Conservation (phyloP, 1,140 invertebrate species). For the Scaptodrosophila lebanonensis region DNA sequence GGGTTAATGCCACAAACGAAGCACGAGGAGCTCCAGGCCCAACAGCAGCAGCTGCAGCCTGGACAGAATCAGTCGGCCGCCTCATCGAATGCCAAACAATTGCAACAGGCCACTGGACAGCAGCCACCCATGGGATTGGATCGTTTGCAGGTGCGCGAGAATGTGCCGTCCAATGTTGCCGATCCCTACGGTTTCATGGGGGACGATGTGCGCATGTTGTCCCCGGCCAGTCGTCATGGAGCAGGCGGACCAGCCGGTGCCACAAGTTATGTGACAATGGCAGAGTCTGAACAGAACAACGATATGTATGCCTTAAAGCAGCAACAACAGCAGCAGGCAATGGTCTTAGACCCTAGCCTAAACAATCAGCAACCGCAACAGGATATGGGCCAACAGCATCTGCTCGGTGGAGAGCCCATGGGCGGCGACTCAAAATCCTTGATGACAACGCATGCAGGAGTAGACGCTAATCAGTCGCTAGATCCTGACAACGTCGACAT, state of each 20-base stretch:
- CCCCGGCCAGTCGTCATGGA: slow-evolving; percentile 18
- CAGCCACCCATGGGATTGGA: slow-evolving; percentile 1
- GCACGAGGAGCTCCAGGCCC: slow-evolving; percentile 31
- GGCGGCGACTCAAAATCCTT: background rate
- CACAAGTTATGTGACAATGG: slow-evolving; percentile 12
- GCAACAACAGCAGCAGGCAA: background rate
- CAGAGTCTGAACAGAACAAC: slow-evolving; percentile 2
- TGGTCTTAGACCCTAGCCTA: too few relatives aligned
- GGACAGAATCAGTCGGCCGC: slow-evolving; percentile 11
- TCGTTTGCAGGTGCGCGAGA: too few relatives aligned
- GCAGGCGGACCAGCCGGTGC: background rate
- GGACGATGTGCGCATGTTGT: slow-evolving; percentile 43
- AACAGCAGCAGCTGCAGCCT: slow-evolving; percentile 12
- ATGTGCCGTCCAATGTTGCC: slow-evolving; percentile 8
- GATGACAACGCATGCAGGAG: background rate
- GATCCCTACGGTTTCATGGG: slow-evolving; percentile 50
- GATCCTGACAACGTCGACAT: slow-evolving; percentile 1
- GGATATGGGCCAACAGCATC: background rate
- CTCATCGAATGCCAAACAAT: slow-evolving; percentile 16
- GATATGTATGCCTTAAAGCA: slow-evolving; percentile 13
- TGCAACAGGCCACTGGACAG: background rate
- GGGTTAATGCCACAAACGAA: slow-evolving; percentile 30
- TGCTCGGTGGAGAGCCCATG: background rate
- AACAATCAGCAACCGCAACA: too few relatives aligned
- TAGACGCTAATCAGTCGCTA: slow-evolving; percentile 1